Conservation (phyloP, 2,888 invertebrate species). For the Cheiracanthium punctorium region DNA sequence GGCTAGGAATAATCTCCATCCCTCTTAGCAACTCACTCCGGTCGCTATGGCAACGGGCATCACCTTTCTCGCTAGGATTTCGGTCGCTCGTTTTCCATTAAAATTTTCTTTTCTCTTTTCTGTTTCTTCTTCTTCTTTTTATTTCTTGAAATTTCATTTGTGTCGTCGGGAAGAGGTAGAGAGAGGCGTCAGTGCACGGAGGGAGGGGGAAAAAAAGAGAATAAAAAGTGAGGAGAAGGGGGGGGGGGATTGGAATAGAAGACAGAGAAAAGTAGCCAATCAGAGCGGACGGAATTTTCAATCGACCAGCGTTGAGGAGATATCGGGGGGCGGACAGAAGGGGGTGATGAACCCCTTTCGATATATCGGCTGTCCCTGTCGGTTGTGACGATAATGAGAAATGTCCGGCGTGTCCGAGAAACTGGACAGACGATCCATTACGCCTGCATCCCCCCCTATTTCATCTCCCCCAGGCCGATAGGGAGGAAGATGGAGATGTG, state of each 20-base stretch:
- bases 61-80: constrained; percentile 62
- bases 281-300: constrained; percentile 56
- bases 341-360: constrained; percentile 11
- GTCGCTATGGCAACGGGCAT: constrained; percentile 53
- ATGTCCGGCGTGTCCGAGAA: constrained; percentile 35
- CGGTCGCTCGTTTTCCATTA: constrained; percentile 67
- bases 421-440: constrained; percentile 2
- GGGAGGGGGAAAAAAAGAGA: neutral
- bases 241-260: constrained; percentile 7
- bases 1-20: constrained; percentile 59
- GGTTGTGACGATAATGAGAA: constrained; percentile 54
- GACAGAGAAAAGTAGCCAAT: constrained; percentile 66
- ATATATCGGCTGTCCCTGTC: constrained; percentile 30
- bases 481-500: neutral
- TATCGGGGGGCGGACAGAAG: constrained; percentile 30
- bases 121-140: constrained; percentile 26
- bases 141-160: constrained; percentile 67
- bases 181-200: constrained; percentile 38
- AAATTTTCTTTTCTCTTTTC: constrained; percentile 39
- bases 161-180: constrained; percentile 34
- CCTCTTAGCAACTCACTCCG: constrained; percentile 61
- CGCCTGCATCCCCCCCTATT: neutral
- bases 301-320: constrained; percentile 52
- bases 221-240: neutral
- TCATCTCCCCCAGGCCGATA: neutral